These are phyloP conservation scores for Dendrocincla fuliginosa DNA, from an alignment of 2,797 vertebrate species.

Conservation along the genomic window DNA sequence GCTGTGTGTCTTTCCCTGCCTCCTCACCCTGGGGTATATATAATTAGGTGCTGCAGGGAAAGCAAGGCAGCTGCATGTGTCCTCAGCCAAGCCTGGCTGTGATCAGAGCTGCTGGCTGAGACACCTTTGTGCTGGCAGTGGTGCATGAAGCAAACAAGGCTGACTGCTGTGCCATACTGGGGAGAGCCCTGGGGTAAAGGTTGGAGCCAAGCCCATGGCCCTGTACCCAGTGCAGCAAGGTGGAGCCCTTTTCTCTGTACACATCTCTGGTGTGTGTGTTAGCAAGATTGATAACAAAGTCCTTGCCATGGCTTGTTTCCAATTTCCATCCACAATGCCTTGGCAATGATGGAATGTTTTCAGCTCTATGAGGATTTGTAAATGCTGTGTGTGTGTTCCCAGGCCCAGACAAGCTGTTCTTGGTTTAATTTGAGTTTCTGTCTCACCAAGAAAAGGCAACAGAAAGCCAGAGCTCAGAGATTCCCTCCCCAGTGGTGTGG, in stretches of 20 bases:
- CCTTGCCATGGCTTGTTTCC: not conserved
- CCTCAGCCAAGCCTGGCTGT: not conserved
- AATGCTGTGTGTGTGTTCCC: accelerated
- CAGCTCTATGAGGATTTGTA: not conserved
- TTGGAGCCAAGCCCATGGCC: not conserved
- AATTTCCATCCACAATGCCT: not conserved
- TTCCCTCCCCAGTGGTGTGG: accelerated
- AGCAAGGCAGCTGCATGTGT: accelerated
- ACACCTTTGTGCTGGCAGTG: not conserved
- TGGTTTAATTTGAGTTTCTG: not conserved
- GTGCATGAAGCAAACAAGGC: not conserved
- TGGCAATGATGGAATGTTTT: not conserved
- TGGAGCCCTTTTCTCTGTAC: not conserved
- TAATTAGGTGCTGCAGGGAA: not conserved
- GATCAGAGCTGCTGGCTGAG: not conserved
- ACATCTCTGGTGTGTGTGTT: accelerated
- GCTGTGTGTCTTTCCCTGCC: accelerated
- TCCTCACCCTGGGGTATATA: not conserved
- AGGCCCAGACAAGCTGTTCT: not conserved
- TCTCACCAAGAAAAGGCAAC: not conserved
- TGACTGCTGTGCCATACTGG: accelerated
- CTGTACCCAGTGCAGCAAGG: not conserved
- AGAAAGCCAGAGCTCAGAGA: not conserved
- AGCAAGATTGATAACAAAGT: not conserved
- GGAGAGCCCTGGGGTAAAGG: not conserved